These are phyloP conservation scores for Psephotus haematonotus DNA, from an alignment of 2,113 vertebrate genomes.

Conservation along the genomic window DNA sequence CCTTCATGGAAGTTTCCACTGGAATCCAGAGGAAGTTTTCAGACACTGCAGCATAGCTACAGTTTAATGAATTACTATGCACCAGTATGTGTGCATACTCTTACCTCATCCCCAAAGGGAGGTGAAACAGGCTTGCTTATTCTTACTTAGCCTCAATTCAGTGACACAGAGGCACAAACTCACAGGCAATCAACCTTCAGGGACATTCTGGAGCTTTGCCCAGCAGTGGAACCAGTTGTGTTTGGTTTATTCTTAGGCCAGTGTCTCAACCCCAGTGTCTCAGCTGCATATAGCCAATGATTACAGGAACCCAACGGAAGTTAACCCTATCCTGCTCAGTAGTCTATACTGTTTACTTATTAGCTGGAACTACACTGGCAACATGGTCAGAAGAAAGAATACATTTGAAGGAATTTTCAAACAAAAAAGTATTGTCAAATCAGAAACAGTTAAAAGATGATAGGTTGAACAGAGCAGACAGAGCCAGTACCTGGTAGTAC, in stretches of 20 bases:
- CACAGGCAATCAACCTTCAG: background rate
- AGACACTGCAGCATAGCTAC: background rate
- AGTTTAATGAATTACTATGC: slow-evolving; percentile 32
- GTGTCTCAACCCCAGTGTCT: background rate
- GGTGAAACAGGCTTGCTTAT: background rate
- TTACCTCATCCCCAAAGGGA: background rate
- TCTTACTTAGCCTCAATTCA: background rate
- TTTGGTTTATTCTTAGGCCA: background rate
- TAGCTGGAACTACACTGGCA: background rate
- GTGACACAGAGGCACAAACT: background rate
- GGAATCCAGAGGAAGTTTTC: background rate
- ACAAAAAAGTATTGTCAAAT: background rate
- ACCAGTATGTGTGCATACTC: background rate
- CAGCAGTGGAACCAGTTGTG: background rate
- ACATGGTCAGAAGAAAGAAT: background rate
- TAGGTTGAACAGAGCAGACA: background rate
- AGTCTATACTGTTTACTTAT: background rate
- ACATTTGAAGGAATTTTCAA: background rate
- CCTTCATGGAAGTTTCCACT: slow-evolving; percentile 20
- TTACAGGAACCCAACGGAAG: background rate
- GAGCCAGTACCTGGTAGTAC: background rate
- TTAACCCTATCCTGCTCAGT: background rate
- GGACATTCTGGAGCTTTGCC: background rate
- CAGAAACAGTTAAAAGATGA: background rate
- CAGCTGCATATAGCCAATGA: background rate